Evolutionary conservation across 1,140 invertebrate genomes (phyloP).

Genomic region (Maniola jurtina): DNA sequence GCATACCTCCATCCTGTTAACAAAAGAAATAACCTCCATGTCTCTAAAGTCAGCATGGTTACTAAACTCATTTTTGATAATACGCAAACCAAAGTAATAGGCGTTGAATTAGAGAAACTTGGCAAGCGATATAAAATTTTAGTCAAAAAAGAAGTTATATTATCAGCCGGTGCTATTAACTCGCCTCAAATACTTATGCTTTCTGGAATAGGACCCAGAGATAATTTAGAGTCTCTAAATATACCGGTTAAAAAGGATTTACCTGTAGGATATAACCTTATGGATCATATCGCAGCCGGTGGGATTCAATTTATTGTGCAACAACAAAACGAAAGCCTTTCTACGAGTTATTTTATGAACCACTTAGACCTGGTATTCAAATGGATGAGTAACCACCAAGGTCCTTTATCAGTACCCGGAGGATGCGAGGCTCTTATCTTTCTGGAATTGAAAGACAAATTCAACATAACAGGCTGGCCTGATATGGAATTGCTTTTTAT

Average conservation of each 20-base stretch:
- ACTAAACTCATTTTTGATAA: constrained; percentile 87
- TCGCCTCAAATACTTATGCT: constrained; percentile 90
- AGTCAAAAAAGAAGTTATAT: constrained; percentile 86
- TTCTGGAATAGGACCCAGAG: constrained; percentile 87
- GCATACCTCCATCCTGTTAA: constrained; percentile 85
- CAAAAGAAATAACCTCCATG: constrained; percentile 82
- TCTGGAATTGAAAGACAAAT: constrained; percentile 84
- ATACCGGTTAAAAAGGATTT: constrained; percentile 84
- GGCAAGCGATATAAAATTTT: constrained; percentile 79
- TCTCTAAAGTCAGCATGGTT: constrained; percentile 83
- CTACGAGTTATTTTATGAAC: constrained; percentile 57
- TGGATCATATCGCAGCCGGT: constrained; percentile 88
- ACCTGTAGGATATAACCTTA: constrained; percentile 89
- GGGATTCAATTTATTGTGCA: constrained; percentile 84
- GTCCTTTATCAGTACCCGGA: constrained; percentile 87
- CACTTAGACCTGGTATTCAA: constrained; percentile 74
- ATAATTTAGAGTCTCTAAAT: constrained; percentile 82
- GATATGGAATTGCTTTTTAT: constrained; percentile 87
- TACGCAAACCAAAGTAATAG: constrained; percentile 81
- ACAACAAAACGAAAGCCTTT: constrained; percentile 57
- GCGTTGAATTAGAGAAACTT: constrained; percentile 81
- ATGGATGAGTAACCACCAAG: constrained; percentile 75
- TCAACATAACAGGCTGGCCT: constrained; percentile 82
- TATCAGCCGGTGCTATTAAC: constrained; percentile 87
- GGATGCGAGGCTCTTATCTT: constrained; percentile 90